These are phyloP conservation scores for Anser cygnoides DNA, from an alignment of 2,113 vertebrate genomes.

Conservation along the genomic window DNA sequence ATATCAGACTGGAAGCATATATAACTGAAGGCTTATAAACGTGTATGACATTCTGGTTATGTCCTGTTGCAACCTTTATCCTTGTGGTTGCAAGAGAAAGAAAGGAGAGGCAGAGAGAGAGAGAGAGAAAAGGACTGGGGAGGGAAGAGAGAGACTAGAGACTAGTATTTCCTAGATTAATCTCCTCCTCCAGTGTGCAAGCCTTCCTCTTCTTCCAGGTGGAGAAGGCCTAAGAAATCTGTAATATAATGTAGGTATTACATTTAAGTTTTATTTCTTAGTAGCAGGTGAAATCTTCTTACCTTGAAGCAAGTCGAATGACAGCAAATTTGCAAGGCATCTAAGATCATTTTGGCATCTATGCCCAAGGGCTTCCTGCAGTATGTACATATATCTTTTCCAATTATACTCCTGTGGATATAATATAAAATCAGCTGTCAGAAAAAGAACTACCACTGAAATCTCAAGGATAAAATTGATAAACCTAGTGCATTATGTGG, in stretches of 20 bases:
- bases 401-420: slow-evolving; percentile 81
- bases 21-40: not conserved
- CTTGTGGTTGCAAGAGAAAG: not conserved
- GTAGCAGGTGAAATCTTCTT: slow-evolving; percentile 47
- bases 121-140: not conserved
- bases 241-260: not conserved
- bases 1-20: not conserved
- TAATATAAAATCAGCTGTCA: slow-evolving; percentile 64
- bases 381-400: slow-evolving; percentile 90
- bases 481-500: not conserved
- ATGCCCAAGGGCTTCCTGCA: slow-evolving; percentile 88
- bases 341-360: slow-evolving; percentile 93
- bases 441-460: slow-evolving; percentile 35
- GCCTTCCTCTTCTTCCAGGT: not conserved
- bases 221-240: not conserved
- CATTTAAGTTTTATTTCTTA: not conserved
- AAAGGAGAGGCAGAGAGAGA: not conserved
- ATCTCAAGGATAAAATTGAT: slow-evolving; percentile 15
- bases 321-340: slow-evolving; percentile 91
- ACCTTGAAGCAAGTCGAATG: slow-evolving; percentile 96
- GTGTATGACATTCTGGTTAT: not conserved
- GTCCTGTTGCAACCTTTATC: not conserved
- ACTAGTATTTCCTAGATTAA: not conserved
- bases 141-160: not conserved
- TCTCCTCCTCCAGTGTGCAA: not conserved